Evolutionary conservation across 2,888 invertebrate genomes (phyloP).

Genomic region (Cataglyphis cursor): DNA sequence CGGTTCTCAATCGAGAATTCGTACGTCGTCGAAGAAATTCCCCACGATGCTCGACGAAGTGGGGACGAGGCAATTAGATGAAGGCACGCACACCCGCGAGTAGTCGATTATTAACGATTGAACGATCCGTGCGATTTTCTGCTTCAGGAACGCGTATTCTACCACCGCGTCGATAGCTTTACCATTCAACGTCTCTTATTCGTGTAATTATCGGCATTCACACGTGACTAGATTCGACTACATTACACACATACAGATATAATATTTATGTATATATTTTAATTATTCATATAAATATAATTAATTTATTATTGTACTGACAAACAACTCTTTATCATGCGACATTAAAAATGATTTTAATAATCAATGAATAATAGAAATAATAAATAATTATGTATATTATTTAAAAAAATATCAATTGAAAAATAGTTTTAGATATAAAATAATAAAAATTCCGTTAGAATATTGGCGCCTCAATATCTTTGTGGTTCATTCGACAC

Average conservation of each 20-base stretch:
- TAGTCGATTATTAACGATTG: conserved; percentile 63
- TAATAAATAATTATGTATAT: background rate
- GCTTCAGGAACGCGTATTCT: conserved; percentile 42
- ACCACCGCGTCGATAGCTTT: conserved; percentile 37
- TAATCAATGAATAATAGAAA: background rate
- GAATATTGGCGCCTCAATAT: background rate
- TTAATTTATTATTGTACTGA: background rate
- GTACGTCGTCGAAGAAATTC: conserved; percentile 62
- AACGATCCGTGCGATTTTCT: conserved; percentile 58
- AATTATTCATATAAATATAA: conserved; percentile 29
- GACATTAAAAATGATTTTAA: background rate
- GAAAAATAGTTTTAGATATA: background rate
- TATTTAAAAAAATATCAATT: background rate
- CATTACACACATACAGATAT: background rate
- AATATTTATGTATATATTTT: conserved; percentile 1
- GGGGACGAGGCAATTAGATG: conserved; percentile 58
- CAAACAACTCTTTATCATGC: background rate
- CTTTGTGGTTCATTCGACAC: conserved; percentile 25
- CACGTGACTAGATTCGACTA: conserved; percentile 31
- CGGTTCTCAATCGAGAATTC: conserved; percentile 58
- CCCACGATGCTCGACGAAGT: conserved; percentile 56
- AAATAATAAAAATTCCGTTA: background rate
- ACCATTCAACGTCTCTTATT: conserved; percentile 27
- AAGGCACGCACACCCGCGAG: conserved; percentile 54
- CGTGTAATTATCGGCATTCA: conserved; percentile 39